These are phyloP conservation scores for Syrrhaptes paradoxus DNA, from an alignment of 2,113 vertebrate genomes.

Conservation along the genomic window DNA sequence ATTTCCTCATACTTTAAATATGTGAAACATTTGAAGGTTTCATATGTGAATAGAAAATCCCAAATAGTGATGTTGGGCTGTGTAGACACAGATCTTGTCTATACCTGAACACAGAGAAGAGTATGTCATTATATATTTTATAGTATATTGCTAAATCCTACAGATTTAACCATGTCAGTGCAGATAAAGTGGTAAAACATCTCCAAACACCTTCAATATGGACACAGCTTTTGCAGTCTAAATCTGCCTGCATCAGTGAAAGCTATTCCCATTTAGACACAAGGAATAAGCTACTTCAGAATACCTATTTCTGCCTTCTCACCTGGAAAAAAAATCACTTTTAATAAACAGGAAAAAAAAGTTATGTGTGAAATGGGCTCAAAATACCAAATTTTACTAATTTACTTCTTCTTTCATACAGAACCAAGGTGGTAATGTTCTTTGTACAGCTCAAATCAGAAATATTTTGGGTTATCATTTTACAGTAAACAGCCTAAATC, in stretches of 20 bases:
- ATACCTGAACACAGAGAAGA: background rate
- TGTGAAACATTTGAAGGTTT: background rate
- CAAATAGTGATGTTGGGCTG: background rate
- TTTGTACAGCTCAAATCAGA: background rate
- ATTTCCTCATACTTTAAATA: background rate
- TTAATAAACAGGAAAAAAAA: background rate
- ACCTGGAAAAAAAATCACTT: background rate
- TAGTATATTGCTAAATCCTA: background rate
- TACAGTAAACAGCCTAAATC: background rate
- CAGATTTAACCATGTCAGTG: background rate
- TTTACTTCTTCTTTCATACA: background rate
- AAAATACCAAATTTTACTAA: background rate
- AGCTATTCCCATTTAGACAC: background rate
- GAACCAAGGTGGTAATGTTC: background rate
- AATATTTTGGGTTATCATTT: background rate
- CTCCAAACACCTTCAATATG: background rate
- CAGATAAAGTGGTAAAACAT: background rate
- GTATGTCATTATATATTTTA: background rate
- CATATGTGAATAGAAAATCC: background rate
- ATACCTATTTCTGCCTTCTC: background rate
- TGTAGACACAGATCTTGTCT: fast-evolving
- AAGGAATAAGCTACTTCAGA: background rate
- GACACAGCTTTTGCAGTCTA: background rate
- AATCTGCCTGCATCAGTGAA: background rate
- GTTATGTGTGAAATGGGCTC: background rate